phyloP scores from a whole-genome alignment of 2,888 invertebrate genomes.

The Drosophila sordidapex region DNA sequence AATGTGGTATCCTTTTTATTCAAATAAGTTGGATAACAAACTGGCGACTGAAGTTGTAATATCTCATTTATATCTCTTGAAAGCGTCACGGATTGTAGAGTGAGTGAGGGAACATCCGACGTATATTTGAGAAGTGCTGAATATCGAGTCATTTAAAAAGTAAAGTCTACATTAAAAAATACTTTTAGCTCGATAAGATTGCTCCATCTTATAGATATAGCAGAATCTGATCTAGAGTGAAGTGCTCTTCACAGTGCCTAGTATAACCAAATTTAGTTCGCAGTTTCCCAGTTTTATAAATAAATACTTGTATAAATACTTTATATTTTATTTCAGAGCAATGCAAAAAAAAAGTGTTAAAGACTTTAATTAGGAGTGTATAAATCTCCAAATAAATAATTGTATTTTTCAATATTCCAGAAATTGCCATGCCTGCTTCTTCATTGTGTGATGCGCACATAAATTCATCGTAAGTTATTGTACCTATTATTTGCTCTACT shows the following conservation, averaged over 20 bases:
- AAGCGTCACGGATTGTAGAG: neutral
- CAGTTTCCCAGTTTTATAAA: neutral
- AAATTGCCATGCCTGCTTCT: constrained; percentile 62
- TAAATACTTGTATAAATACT: neutral
- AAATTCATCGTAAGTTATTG: constrained; percentile 60
- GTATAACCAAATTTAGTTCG: neutral
- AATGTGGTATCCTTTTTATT: no score
- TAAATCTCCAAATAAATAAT: neutral
- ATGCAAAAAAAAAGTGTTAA: neutral
- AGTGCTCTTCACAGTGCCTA: neutral
- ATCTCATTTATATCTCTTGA: neutral
- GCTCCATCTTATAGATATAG: neutral
- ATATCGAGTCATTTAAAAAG: neutral
- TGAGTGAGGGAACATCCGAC: neutral
- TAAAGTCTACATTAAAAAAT: neutral
- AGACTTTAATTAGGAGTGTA: neutral
- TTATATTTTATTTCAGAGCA: neutral
- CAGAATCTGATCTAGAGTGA: neutral
- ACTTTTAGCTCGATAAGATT: neutral
- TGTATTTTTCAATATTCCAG: constrained; percentile 52
- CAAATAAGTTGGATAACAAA: neutral
- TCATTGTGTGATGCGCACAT: constrained; percentile 41
- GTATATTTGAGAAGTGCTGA: neutral
- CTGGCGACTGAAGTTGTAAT: neutral
- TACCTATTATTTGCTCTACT: neutral